Evolutionary conservation across 1,140 invertebrate species (phyloP), one percentile per base, ranked within the genome.

Genomic region (Dermatophagoides farinae): DNA sequence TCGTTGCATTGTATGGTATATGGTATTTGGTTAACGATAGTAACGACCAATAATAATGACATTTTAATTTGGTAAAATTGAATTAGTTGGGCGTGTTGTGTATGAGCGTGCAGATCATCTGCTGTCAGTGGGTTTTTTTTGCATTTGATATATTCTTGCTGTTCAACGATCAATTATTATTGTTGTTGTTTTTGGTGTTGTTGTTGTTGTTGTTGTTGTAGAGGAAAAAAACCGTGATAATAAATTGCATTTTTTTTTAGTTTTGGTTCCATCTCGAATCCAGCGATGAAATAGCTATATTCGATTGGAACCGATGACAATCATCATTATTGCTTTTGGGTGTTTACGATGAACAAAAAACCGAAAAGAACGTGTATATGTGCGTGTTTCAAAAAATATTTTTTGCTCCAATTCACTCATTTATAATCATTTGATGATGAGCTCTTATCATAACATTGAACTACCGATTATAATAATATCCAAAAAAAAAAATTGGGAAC

Each of bases 31-130:
- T 31, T 31, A 4, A 4, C 31, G 8, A 4, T 31, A 2, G 2
- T 31, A 31, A 31, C 31, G 31, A 31, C 31, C 31, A 31, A 31
- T 31, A 47, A 47, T 55, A 55, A 55, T 55, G 53, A 55, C 53
- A 38, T 20, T 55, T 55, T 55, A 55, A 55, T 55, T 50, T 55
- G 25, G 53, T 31, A 31, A 55, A 55, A 55, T 55, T 55, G 23
- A 39, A 55, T 55, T 55, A 55, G 25, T 55, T 55, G 53, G 53
- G 53, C 25, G 53, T 55, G 53, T 55, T 23, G 14, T 37, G 16
- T 14, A n/a, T n/a, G n/a, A n/a, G n/a, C n/a, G n/a, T n/a, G n/a
- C 12, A n/a, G 47, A 50, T 25, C 47, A 20, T 50, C 47, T 22
- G 18, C 31, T 31, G 31, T 31, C 31, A 31, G 31, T 31, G 8